Percentiles rank a stretch among this genome's conserved stretches.
phyloP scores from a whole-genome alignment of 1,140 invertebrate genomes.

The Pachypeltis micranthus region DNA sequence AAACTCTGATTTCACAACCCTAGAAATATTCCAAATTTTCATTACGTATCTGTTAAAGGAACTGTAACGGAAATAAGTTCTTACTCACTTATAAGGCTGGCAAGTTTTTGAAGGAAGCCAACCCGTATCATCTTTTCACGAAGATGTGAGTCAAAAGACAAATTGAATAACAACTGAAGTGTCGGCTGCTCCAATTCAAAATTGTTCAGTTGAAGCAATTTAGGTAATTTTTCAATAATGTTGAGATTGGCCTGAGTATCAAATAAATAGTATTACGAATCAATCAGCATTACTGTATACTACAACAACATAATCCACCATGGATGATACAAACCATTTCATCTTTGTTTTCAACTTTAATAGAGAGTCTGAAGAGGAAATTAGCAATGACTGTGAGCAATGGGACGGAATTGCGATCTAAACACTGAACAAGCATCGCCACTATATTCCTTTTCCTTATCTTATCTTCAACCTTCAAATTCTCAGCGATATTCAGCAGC shows the following conservation, averaged over 20 bases:
- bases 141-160: constrained; percentile 87
- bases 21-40: too few species aligned
- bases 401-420: constrained; percentile 72
- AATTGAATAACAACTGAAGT: constrained; percentile 82
- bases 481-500: constrained; percentile 88
- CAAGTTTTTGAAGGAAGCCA: constrained; percentile 79
- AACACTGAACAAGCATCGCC: constrained; percentile 69
- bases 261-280: too few species aligned
- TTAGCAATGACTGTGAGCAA: constrained; percentile 82
- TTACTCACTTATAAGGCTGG: constrained; percentile 69
- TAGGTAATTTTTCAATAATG: constrained; percentile 61
- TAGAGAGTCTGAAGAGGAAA: constrained; percentile 89
- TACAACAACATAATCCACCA: too few species aligned
- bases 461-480: constrained; percentile 88
- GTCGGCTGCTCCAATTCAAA: constrained; percentile 76
- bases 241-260: constrained; percentile 48
- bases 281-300: too few species aligned
- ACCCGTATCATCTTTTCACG: constrained; percentile 80
- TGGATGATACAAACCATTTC: too few species aligned
- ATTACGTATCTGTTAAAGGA: too few species aligned
- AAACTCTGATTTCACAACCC: too few species aligned
- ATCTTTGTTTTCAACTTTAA: constrained; percentile 90
- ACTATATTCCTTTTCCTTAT: constrained; percentile 92
- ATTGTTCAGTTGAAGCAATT: constrained; percentile 56
- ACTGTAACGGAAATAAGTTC: too few species aligned